Evolutionary conservation across 2,888 invertebrate species (phyloP).

Genomic region (Drosophila melanocephala): DNA sequence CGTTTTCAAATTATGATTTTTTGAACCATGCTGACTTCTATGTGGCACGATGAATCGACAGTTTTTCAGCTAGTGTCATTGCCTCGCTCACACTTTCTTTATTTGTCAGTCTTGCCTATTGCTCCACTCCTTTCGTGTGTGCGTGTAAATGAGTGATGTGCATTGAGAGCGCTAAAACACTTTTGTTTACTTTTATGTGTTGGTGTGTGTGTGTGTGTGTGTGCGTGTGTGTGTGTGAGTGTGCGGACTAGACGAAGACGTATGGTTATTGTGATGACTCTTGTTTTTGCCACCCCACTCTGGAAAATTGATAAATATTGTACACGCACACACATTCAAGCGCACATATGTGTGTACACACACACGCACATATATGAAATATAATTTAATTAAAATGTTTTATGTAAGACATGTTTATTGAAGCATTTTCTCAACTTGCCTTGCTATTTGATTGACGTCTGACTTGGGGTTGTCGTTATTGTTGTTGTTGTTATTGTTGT

Average conservation of each 20-base stretch:
- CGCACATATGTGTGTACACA: constrained; percentile 1
- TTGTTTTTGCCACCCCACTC: constrained; percentile 48
- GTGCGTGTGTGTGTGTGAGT: constrained; percentile 14
- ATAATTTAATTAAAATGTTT: constrained; percentile 81
- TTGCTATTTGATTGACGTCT: constrained; percentile 73
- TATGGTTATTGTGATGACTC: constrained; percentile 80
- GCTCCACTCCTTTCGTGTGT: constrained; percentile 29
- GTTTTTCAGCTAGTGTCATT: constrained; percentile 29
- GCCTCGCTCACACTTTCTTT: not conserved
- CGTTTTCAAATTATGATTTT: not conserved
- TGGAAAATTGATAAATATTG: constrained; percentile 77
- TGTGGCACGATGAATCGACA: constrained; percentile 4
- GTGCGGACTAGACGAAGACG: constrained; percentile 70
- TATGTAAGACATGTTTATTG: constrained; percentile 81
- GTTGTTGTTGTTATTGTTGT: constrained; percentile 40
- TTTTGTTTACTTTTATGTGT: constrained; percentile 55
- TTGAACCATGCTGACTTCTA: not conserved
- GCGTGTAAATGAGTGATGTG: constrained; percentile 75
- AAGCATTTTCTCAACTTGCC: constrained; percentile 70
- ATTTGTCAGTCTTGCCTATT: not conserved
- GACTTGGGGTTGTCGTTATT: constrained; percentile 47
- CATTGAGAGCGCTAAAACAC: constrained; percentile 75
- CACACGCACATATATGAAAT: constrained; percentile 47
- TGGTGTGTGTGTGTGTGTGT: constrained; percentile 19
- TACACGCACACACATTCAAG: constrained; percentile 36